phyloP scores from a whole-genome alignment of 2,113 vertebrate genomes.

The Megaceryle maxima region DNA sequence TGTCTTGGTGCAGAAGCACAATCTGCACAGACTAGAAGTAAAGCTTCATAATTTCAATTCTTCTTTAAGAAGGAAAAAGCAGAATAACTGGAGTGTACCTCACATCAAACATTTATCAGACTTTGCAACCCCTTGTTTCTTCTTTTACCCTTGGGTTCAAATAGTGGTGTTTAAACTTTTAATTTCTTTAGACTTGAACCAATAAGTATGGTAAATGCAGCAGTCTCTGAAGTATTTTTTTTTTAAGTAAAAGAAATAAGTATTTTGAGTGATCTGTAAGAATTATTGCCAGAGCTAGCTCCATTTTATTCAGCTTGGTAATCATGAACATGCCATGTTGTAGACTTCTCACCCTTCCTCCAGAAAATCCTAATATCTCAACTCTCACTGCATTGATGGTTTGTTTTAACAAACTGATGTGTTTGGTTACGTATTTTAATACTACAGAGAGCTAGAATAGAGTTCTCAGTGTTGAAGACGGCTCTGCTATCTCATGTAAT shows the following conservation, averaged over 20 bases:
- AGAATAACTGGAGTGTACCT: rapidly evolving
- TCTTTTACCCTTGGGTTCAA: neutral
- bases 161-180: neutral
- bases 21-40: neutral
- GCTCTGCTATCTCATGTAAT: neutral
- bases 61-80: neutral
- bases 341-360: neutral
- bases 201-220: neutral
- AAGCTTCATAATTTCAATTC: neutral
- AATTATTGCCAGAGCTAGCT: neutral
- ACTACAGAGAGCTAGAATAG: neutral
- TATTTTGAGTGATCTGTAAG: neutral
- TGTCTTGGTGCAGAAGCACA: neutral
- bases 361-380: neutral
- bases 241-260: neutral
- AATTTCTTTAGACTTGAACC: neutral
- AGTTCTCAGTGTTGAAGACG: neutral
- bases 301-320: neutral
- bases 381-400: neutral
- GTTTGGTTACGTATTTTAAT: neutral
- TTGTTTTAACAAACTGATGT: neutral
- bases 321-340: neutral
- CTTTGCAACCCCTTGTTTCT: neutral
- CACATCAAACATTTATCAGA: neutral
- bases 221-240: neutral